These are phyloP conservation scores for Leptonema lineaticorne DNA, from an alignment of 1,140 invertebrate species.

Conservation along the genomic window DNA sequence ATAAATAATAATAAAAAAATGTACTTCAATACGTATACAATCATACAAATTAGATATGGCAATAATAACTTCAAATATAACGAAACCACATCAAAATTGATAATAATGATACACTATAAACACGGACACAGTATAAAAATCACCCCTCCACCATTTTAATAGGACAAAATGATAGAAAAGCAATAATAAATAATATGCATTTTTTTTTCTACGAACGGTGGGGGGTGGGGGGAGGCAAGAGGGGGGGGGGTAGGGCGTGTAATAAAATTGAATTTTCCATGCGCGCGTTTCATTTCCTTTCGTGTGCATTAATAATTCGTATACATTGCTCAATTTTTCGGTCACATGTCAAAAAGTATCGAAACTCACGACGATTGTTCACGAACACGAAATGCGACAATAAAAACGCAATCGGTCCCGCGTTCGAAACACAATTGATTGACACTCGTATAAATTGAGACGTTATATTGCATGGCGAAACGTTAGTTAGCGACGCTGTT, in stretches of 20 bases:
- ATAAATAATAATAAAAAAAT: no score
- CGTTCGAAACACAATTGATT: conserved; percentile 20
- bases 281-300: conserved; percentile 10
- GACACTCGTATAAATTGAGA: conserved; percentile 28
- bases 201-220: no score
- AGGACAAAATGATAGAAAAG: background rate
- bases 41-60: no score
- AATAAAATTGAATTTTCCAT: conserved; percentile 19
- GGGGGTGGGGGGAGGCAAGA: no score
- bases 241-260: background rate
- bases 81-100: no score
- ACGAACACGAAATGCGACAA: conserved; percentile 26
- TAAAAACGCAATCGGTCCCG: background rate
- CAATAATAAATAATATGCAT: conserved; percentile 10
- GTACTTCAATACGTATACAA: no score
- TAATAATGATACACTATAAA: no score
- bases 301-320: conserved; percentile 31
- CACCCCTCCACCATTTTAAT: no score
- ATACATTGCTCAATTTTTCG: conserved; percentile 41
- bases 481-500: no score
- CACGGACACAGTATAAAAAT: no score
- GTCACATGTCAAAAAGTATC: conserved; percentile 1
- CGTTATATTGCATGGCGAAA: background rate
- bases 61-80: no score
- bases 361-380: conserved; percentile 14